phyloP scores from a whole-genome alignment of 2,888 invertebrate genomes.

The Cosmopolites sordidus region DNA sequence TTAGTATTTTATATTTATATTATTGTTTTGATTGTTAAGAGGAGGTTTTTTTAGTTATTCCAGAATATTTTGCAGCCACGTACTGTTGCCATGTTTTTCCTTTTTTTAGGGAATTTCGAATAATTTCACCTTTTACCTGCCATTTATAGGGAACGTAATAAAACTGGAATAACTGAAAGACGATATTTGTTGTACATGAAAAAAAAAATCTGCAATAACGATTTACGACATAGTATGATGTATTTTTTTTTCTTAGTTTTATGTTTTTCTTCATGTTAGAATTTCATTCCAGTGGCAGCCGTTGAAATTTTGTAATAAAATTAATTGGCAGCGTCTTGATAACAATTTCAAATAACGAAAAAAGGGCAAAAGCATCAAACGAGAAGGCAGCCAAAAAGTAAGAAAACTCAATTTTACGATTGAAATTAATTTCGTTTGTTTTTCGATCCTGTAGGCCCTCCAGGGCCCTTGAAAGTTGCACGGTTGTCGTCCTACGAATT shows the following conservation, averaged over 20 bases:
- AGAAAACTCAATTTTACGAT: neutral
- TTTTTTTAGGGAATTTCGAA: too few relatives aligned
- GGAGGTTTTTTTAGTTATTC: neutral
- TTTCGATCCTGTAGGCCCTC: constrained; percentile 11
- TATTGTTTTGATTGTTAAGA: constrained; percentile 15
- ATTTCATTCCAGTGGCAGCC: constrained; percentile 40
- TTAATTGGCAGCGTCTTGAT: constrained; percentile 32
- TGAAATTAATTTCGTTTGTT: too few relatives aligned
- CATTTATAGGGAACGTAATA: too few relatives aligned
- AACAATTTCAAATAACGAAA: constrained; percentile 16
- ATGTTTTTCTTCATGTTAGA: constrained; percentile 12
- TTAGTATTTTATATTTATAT: constrained; percentile 46
- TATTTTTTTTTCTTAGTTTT: constrained; percentile 22
- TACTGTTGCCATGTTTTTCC: neutral
- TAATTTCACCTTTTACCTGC: too few relatives aligned
- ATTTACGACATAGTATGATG: constrained; percentile 39
- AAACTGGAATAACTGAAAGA: constrained; percentile 30
- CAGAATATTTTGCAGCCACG: neutral
- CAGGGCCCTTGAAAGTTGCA: constrained; percentile 31
- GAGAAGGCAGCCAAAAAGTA: constrained; percentile 16
- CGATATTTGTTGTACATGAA: constrained; percentile 33
- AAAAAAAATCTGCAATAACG: constrained; percentile 37
- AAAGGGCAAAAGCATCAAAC: constrained; percentile 2
- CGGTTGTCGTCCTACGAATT: constrained; percentile 39
- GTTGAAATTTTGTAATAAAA: constrained; percentile 22